These are phyloP conservation scores for Tragelaphus eurycerus DNA, from an alignment of 2,797 vertebrate species.

Conservation along the genomic window DNA sequence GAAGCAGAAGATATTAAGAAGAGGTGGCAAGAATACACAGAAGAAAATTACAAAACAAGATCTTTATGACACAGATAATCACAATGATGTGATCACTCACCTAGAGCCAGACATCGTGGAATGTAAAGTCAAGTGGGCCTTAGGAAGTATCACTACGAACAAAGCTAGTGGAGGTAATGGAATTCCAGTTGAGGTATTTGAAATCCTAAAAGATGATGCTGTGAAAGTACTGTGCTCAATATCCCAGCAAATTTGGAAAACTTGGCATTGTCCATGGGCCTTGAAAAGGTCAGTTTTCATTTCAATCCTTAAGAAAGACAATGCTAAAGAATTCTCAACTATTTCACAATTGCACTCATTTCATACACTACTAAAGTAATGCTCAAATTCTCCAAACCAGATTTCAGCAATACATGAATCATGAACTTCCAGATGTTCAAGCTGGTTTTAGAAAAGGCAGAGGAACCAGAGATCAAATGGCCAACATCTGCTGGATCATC, in stretches of 20 bases:
- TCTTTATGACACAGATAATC: neutral
- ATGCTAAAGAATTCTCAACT: neutral
- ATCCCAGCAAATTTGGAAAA: neutral
- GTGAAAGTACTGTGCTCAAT: neutral
- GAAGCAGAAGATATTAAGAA: neutral
- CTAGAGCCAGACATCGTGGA: neutral
- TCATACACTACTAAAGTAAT: neutral
- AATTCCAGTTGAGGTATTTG: neutral
- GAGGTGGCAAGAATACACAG: neutral
- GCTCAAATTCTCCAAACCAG: neutral
- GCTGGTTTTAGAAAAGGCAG: neutral
- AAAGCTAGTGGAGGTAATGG: neutral
- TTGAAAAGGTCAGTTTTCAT: neutral
- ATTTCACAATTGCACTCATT: neutral
- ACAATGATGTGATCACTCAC: neutral
- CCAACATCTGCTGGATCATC: neutral
- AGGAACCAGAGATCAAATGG: neutral
- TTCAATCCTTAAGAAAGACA: neutral
- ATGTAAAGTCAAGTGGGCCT: neutral
- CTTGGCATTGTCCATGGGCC: neutral
- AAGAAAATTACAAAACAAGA: neutral
- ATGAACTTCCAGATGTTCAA: neutral
- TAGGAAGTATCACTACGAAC: neutral
- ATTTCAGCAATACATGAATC: neutral
- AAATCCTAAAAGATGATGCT: neutral